Base-by-base conservation (phyloP, 2,888 invertebrate species). In the Alloscopus bannaensis region DNA sequence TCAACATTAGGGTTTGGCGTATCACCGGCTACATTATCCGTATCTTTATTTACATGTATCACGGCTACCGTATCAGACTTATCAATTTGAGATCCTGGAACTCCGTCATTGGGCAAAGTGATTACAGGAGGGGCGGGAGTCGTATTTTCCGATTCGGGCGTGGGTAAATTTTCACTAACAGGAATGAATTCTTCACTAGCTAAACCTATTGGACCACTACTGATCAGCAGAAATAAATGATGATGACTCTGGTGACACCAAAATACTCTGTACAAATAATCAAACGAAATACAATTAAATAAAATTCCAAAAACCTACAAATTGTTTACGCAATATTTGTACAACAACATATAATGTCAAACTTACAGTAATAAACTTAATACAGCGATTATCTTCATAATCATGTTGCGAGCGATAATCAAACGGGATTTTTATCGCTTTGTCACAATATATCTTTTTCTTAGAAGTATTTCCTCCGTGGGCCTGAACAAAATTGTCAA, bases 171-270 rank as follows among this genome's bases (percentile, higher is more conserved):
- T 29, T 36, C 68, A 20, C 50, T 50, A 36, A 66, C 64, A 16
- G 73, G 81, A 73, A 81, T 79, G 64, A 79, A 81, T 47, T 81
- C 81, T 76, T 81, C 81, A 59, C 75, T 81, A 31, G 81, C 81
- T 24, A 81, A 79, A 47, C 77, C 55, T 8, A 79, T 18, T 11
- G 65, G 70, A 26, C 57, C 40, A 0, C 60, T 36, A 29, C 36
- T 47, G 18, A 77, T 69, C 70, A 78, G 31, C 64, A 78, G 42
- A 59, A 78, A 78, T 40, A 70, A 29, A 20, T 78, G 77, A 26
- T 70, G 77, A 52, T 78, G 77, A 29, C 70, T 70, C 57, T 64
- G 70, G 29, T 70, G 64, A 47, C 70, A 78, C 70, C 77, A 78
- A 50, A 78, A 78, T 26, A 71, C 60, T 65, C 77, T 78, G 70